Conservation (phyloP, 2,888 invertebrate genomes). For the Hymenopus coronatus region DNA sequence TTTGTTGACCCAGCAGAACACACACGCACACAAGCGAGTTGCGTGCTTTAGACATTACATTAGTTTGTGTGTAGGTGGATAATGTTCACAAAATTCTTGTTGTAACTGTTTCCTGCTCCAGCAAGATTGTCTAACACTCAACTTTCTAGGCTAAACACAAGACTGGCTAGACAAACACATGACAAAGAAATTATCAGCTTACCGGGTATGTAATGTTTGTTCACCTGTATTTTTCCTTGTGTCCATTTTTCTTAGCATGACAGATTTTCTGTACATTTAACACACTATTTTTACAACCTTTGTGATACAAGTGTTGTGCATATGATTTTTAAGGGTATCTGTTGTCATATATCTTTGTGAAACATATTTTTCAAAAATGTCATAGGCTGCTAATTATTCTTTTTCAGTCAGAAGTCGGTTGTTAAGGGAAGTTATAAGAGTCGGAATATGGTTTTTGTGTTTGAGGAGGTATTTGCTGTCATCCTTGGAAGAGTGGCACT, state of each 20-base stretch:
- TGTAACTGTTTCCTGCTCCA: constrained; percentile 3
- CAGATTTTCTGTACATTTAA: neutral
- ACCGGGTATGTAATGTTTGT: constrained; percentile 32
- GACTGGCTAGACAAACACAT: neutral
- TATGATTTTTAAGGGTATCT: neutral
- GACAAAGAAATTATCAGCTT: constrained; percentile 17
- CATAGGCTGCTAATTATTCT: no score
- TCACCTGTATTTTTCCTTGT: constrained; percentile 13
- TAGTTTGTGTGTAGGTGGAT: neutral
- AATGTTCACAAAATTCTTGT: neutral
- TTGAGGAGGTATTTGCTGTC: no score
- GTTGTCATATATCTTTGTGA: neutral
- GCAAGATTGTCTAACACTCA: no score
- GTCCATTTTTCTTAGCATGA: constrained; percentile 10
- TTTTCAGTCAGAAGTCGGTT: no score
- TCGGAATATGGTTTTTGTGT: no score
- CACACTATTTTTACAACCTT: neutral
- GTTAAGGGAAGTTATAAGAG: no score
- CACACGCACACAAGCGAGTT: neutral
- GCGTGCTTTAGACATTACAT: neutral
- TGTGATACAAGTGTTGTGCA: neutral
- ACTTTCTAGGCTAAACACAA: neutral
- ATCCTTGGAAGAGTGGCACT: no score
- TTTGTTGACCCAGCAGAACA: neutral
- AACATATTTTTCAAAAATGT: no score